A percentile compares a stretch with the other conserved stretches of the same genome.
These are phyloP conservation scores for Cavia aperea DNA, from an alignment of 2,113 vertebrate species.

Conservation along the genomic window DNA sequence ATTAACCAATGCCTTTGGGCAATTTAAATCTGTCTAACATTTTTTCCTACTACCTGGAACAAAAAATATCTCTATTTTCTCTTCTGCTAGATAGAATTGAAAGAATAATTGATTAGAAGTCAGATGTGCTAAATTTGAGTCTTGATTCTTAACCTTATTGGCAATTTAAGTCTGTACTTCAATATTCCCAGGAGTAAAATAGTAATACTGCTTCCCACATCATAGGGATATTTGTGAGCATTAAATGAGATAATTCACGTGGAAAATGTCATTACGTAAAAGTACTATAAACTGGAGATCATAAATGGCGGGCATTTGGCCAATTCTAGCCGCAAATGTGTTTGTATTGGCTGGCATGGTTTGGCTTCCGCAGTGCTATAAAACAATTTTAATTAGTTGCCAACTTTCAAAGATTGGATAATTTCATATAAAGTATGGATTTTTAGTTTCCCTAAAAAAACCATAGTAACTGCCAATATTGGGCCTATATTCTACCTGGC, in stretches of 20 bases:
- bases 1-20: background rate
- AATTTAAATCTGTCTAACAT: background rate
- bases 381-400: constrained; percentile 64
- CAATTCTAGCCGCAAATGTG: constrained; percentile 62
- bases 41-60: background rate
- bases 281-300: constrained; percentile 45
- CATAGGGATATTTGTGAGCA: constrained; percentile 33
- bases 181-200: constrained; percentile 49
- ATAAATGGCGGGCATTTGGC: constrained; percentile 47
- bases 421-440: constrained; percentile 52
- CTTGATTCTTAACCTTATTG: constrained; percentile 23
- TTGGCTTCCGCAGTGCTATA: constrained; percentile 35
- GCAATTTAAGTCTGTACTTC: background rate
- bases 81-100: background rate
- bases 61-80: background rate
- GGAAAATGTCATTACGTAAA: constrained; percentile 62
- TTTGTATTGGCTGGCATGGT: constrained; percentile 56
- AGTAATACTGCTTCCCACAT: constrained; percentile 55
- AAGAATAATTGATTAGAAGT: background rate
- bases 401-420: constrained; percentile 59
- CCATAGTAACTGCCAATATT: background rate
- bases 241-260: constrained; percentile 67
- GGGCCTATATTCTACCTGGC: background rate
- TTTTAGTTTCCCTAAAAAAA: constrained; percentile 34
- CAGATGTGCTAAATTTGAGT: background rate